A percentile compares a stretch with the other conserved stretches of the same genome.
Evolutionary conservation across 30 jellyfish, hydroid and myxozoan genomes (phyloP).

Genomic region (Calvadosia cruxmelitensis): DNA sequence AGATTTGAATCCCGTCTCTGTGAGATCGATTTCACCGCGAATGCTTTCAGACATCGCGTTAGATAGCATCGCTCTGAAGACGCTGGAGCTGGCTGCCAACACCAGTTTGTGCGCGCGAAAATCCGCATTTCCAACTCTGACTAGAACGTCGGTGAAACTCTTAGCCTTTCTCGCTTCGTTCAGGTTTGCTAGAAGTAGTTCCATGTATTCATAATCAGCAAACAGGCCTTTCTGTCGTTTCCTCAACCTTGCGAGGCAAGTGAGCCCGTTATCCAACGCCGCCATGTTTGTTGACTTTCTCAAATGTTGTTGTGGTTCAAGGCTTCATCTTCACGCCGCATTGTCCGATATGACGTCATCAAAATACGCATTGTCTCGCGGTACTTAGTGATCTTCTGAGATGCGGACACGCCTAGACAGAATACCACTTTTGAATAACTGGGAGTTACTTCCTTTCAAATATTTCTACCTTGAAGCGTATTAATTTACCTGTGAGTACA

Average conservation of each 20-base stretch:
- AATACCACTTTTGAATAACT: too few relatives aligned
- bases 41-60: conserved; percentile 63
- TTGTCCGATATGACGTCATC: too few relatives aligned
- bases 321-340: too few relatives aligned
- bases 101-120: conserved; percentile 60
- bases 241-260: not conserved
- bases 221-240: conserved; percentile 1
- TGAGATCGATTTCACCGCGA: conserved; percentile 41
- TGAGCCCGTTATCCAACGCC: not conserved
- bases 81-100: conserved; percentile 79
- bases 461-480: too few relatives aligned
- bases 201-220: conserved; percentile 29
- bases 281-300: not conserved
- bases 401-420: too few relatives aligned
- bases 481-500: too few relatives aligned
- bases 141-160: conserved; percentile 62
- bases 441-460: too few relatives aligned
- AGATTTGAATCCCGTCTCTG: conserved; percentile 30
- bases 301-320: too few relatives aligned
- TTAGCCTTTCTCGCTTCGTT: conserved; percentile 10
- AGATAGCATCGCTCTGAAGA: conserved; percentile 62
- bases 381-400: too few relatives aligned
- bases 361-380: too few relatives aligned
- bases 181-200: conserved; percentile 11
- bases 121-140: conserved; percentile 11